Base-by-base conservation (phyloP, 92 coral and sea anemone species). In the Zoanthus sociatus region DNA sequence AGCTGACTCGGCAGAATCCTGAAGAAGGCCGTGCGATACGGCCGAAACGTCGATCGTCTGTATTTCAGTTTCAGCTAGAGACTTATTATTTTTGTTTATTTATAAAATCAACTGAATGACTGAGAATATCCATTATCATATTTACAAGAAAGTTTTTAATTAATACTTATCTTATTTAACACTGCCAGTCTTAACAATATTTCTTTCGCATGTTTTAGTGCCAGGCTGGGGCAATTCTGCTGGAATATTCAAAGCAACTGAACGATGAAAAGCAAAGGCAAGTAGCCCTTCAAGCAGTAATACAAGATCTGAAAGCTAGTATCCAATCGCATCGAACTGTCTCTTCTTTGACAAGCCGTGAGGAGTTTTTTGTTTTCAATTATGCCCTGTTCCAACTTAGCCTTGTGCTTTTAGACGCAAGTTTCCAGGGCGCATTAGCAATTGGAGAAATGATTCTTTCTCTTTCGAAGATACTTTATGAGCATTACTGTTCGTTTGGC, bases 341-440 rank as follows among this genome's bases (percentile, higher is more conserved):
- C 17, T 89, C 93, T 70, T 94, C 99, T 15, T 89, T 96, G 44
- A 92, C 92, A 32, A 96, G 99, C 89, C 92, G 96, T 7, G 99
- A 96, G 69, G 95, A 96, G 89, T 96, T 93, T 73, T 93, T 88
- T 58, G 87, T 91, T 20, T 91, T 96, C 78, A 94, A 88, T 47
- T 85, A 88, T 68, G 99, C 99, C 64, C 87, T 92, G 67, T 94
- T 89, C 84, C 93, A 91, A 70, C 76, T 91, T 2, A 90, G 98
- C 48, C 83, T 94, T 20, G 94, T 92, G 5, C 77, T 84, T 55
- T 75, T 79, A 15, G 92, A 83, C 15, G 58, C 71, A 21, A 17
- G 78, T 26, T 51, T 87, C 56, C 53, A 77, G 7, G 76, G 83
- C 11, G 86, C 78, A 66, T 46, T 61, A 61, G 71, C 85, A 46